Conservation (phyloP, 2,888 invertebrate species). For the Tigriopus californicus region DNA sequence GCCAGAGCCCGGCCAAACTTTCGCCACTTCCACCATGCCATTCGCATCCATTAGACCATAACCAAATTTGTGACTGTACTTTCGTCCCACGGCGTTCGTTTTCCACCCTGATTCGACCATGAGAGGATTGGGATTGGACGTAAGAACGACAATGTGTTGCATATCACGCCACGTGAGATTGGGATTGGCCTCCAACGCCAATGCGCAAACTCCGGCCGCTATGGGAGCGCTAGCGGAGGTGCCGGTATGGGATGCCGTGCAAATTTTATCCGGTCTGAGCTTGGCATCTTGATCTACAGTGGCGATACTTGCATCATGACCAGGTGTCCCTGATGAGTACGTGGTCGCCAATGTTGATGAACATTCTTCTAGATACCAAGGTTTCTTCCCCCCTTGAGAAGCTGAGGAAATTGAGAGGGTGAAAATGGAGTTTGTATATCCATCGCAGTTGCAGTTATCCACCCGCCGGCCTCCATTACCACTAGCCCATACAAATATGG, state of each 20-base stretch:
- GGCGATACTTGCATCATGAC: conserved; percentile 74
- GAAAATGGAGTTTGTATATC: conserved; percentile 97
- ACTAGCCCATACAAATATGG: conserved; percentile 92
- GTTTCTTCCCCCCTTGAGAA: conserved; percentile 82
- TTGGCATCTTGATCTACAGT: conserved; percentile 82
- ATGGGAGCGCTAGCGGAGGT: conserved; percentile 86
- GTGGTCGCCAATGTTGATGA: conserved; percentile 93
- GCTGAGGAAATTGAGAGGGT: conserved; percentile 95
- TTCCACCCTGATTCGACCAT: conserved; percentile 86
- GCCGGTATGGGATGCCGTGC: conserved; percentile 76
- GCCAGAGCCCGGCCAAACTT: conserved; percentile 83
- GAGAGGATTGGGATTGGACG: conserved; percentile 68
- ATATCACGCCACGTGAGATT: conserved; percentile 91
- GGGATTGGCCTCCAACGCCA: conserved; percentile 83
- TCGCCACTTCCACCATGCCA: conserved; percentile 74
- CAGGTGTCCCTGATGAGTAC: conserved; percentile 88
- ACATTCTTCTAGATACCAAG: conserved; percentile 98
- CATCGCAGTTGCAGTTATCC: conserved; percentile 97
- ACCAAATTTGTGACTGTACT: conserved; percentile 75
- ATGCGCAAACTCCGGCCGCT: conserved; percentile 78
- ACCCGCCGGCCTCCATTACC: conserved; percentile 86
- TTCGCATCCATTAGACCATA: conserved; percentile 96
- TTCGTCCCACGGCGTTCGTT: conserved; percentile 74
- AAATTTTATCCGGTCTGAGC: conserved; percentile 66
- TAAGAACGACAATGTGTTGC: conserved; percentile 85